Percentiles rank a stretch among this genome's conserved stretches.
Conservation (phyloP, 2,113 vertebrate genomes). For the Oreochromis aureus region DNA sequence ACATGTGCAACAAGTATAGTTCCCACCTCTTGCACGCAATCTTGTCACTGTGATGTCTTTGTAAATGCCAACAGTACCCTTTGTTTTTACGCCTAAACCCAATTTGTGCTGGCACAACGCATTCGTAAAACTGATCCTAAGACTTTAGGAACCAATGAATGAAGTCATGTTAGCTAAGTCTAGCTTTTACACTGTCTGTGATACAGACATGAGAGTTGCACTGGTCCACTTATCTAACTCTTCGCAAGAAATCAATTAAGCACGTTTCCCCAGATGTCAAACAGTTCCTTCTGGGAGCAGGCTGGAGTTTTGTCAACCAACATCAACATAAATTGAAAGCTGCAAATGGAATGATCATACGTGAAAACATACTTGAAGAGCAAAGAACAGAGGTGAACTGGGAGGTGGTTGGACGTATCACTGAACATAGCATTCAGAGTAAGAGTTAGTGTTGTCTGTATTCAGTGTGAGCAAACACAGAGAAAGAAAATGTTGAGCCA, state of each 20-base stretch:
- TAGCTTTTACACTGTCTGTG: not conserved
- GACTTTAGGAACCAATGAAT: not conserved
- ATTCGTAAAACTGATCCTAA: not conserved
- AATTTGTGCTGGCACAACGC: not conserved
- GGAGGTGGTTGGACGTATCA: conserved; percentile 33
- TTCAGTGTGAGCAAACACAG: conserved; percentile 72
- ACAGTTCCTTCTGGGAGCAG: conserved; percentile 2
- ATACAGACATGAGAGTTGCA: not conserved
- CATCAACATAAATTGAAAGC: conserved; percentile 43
- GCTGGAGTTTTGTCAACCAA: conserved; percentile 62
- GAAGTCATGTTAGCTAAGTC: not conserved
- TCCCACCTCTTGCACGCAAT: not conserved
- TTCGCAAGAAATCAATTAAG: not conserved
- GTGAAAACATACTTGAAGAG: conserved; percentile 46
- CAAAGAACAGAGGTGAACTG: conserved; percentile 49
- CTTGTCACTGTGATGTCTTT: not conserved
- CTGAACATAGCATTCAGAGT: conserved; percentile 56
- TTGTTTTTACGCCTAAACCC: not conserved
- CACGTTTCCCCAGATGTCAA: conserved; percentile 15
- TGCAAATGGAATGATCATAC: conserved; percentile 49
- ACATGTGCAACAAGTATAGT: not conserved
- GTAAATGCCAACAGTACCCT: not conserved
- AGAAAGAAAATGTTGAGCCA: conserved; percentile 52
- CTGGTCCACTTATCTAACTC: not conserved
- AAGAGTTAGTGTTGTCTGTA: conserved; percentile 73